Base-by-base conservation (phyloP, 1,140 invertebrate species). In the Drosophila azteca region DNA sequence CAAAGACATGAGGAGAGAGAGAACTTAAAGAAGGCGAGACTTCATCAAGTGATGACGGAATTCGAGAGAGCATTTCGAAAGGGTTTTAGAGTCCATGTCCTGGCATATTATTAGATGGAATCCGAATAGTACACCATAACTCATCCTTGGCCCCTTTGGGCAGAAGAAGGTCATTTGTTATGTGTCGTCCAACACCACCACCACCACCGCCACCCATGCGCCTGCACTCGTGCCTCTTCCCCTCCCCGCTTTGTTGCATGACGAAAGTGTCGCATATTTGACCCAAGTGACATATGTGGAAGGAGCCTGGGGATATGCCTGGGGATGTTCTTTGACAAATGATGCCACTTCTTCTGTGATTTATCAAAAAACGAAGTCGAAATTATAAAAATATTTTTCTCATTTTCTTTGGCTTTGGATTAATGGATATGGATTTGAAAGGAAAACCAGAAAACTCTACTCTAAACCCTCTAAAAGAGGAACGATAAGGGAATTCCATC, bases 211-310 rank as follows among this genome's bases (percentile, higher is more conserved):
- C 17, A 20, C 17, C 17, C 17, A 20, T 20, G 17, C 17, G 17
- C 17, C 53, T 45, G 22, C 44, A 26, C 24, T 26, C 24, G 24
- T 26, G 24, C 35, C 17, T 20, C 17, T 20, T 20, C 17, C 17
- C 17, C 17, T 20, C 17, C 35, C 35, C 67, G 54, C 43, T 61
- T 52, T 51, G 45, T 43, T 54, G 64, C 82, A 71, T 87, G 83
- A 88, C 82, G 75, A 87, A 87, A 87, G 82, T 83, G 74, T 82
- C 79, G 79, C 75, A 72, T 39, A 59, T 73, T 77, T 82, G 79
- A 78, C 57, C 79, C 74, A 60, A 51, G 74, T 66, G 65, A 75
- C 83, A 82, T 75, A 63, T 75, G 78, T 75, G 61, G 51, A 52
- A 50, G 44, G 62, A 26, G 46, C 2, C 41, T 44, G 43, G 52